Percentiles rank a stretch among this genome's conserved stretches.
Conservation (phyloP, 1,140 invertebrate species). For the Thaumatotibia leucotreta region DNA sequence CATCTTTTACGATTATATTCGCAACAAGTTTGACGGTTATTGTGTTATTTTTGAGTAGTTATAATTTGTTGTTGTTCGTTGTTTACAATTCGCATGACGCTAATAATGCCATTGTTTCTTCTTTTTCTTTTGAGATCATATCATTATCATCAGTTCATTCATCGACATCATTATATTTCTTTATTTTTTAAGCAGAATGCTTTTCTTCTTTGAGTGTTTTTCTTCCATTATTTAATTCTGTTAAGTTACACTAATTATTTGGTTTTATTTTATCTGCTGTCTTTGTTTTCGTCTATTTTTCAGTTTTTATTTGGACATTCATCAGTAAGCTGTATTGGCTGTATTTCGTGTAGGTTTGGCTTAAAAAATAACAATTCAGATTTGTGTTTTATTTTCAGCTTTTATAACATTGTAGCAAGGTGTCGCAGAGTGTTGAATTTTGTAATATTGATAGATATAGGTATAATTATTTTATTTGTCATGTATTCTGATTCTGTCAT, state of each 20-base stretch:
- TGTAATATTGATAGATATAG: too few species aligned
- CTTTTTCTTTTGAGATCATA: slow-evolving; percentile 19
- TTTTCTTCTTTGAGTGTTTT: not conserved
- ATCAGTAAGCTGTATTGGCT: too few species aligned
- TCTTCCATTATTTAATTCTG: not conserved
- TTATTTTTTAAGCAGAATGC: slow-evolving; percentile 19
- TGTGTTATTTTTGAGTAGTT: not conserved
- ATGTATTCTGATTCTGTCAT: too few species aligned
- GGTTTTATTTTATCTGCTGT: not conserved
- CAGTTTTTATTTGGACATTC: too few species aligned
- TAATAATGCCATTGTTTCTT: not conserved
- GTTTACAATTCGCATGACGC: slow-evolving; percentile 14
- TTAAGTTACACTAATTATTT: not conserved
- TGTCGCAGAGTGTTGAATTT: too few species aligned
- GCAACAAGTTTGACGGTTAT: not conserved
- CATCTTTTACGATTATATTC: too few species aligned
- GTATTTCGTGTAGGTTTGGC: too few species aligned
- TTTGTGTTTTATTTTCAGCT: too few species aligned
- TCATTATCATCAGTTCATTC: not conserved
- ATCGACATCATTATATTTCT: slow-evolving; percentile 11
- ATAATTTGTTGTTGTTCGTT: slow-evolving; percentile 15
- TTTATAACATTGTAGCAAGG: too few species aligned
- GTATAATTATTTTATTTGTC: too few species aligned
- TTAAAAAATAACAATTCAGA: too few species aligned
- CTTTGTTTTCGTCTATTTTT: slow-evolving; percentile 14